These are phyloP conservation scores for Oryzias melastigma DNA, from an alignment of 2,113 vertebrate species.

Conservation along the genomic window DNA sequence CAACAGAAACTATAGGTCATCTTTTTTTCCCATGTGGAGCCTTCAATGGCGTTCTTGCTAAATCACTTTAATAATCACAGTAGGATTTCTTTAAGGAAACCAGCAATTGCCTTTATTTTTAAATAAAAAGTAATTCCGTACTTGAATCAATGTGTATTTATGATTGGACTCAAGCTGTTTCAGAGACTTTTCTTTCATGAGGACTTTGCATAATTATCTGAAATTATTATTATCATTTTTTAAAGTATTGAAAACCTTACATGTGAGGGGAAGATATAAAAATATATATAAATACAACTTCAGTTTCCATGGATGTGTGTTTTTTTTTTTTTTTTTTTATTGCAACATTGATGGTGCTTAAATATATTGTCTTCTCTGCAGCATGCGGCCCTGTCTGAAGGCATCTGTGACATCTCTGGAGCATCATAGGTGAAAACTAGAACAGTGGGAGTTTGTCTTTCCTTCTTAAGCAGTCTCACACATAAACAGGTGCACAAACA, in stretches of 20 bases:
- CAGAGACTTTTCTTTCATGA: background rate
- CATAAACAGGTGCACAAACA: constrained; percentile 6
- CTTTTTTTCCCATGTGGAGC: constrained; percentile 12
- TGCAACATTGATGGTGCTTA: constrained; percentile 26
- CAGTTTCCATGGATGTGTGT: constrained; percentile 15
- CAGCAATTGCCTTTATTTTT: constrained; percentile 27
- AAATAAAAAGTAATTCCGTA: background rate
- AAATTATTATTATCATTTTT: background rate
- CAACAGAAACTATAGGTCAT: constrained; percentile 3
- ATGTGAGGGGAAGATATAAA: too few species aligned
- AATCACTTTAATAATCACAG: constrained; percentile 19
- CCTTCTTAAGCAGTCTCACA: constrained; percentile 10
- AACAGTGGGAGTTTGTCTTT: constrained; percentile 45
- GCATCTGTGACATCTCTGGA: constrained; percentile 51
- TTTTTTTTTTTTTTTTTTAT: constrained; percentile 11
- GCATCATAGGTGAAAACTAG: constrained; percentile 41
- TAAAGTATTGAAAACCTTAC: too few species aligned
- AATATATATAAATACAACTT: too few species aligned
- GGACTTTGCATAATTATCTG: background rate
- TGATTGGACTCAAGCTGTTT: background rate
- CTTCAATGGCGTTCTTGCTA: constrained; percentile 10
- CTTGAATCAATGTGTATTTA: background rate
- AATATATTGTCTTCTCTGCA: constrained; percentile 33
- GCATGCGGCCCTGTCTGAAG: constrained; percentile 36
- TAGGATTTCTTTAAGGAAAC: background rate